Evolutionary conservation across 2,888 invertebrate genomes (phyloP), one percentile per base, ranked within the genome.

Genomic region (Caenorhabditis drosophilae): DNA sequence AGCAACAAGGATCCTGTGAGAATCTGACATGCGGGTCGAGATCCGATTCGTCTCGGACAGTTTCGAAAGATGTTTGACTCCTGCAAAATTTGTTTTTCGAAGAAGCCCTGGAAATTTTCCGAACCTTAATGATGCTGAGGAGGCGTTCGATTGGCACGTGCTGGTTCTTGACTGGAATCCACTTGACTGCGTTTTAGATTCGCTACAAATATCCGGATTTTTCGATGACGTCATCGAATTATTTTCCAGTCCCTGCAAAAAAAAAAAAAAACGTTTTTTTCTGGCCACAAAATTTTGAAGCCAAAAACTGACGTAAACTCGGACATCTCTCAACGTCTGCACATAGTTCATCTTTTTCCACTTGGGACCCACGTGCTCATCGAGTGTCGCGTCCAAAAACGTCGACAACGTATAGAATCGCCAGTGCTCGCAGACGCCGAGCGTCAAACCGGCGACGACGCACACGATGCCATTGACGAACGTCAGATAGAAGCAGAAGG

Each of bases 401-500:
- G 81, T 81, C 22, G 79, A 77, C 34, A 81, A 61, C 2, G 72
- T 73, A 63, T 81, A 81, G 36, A 78, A 48, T 6, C 73, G 67
- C 63, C 78, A 67, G 42, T 75, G 73, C 53, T 81, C 79, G n/a
- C 80, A 70, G 20, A 78, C 18, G 31, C 70, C 62, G 7, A 81
- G 67, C 1, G 57, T 54, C 7, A 70, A 44, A 23, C 78, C 75
- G 31, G 59, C 73, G 11, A 71, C 46, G 27, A 80, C 62, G n/a
- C 79, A 73, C 0, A 81, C 44, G 12, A 81, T 45, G 9, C 73
- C 76, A 44, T 71, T 72, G 2, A 71, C 57, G 22, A 81, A 66
- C 36, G 73, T 67, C 44, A 82, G 57, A 57, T 78, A 81, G 70
- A 82, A 82, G 20, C 75, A 78, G 54, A 71, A 67, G 7, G 81